Percentiles rank a stretch among this genome's conserved stretches.
These are phyloP conservation scores for Zapus hudsonius DNA, from an alignment of 2,113 vertebrate genomes.

Conservation along the genomic window DNA sequence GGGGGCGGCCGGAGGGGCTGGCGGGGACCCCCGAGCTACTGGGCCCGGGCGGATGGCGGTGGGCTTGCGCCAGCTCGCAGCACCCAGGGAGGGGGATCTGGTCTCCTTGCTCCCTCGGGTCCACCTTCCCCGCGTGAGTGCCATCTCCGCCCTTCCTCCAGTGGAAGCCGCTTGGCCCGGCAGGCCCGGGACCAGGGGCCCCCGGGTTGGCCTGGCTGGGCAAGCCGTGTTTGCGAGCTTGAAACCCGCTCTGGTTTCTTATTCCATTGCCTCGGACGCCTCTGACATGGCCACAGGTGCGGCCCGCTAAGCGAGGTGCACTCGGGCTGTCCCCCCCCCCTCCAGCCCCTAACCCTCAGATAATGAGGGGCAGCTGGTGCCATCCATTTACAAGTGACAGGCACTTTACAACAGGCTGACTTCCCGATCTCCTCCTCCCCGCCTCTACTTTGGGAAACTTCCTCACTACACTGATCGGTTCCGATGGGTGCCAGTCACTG, in stretches of 20 bases:
- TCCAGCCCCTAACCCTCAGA: neutral
- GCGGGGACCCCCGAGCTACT: constrained; percentile 32
- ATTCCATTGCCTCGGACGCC: constrained; percentile 25
- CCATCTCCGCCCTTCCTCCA: constrained; percentile 64
- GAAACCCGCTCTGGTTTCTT: no score
- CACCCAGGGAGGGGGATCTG: constrained; percentile 24
- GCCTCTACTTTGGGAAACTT: constrained; percentile 51
- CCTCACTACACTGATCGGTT: neutral
- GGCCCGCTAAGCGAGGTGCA: constrained; percentile 40
- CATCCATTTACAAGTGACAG: constrained; percentile 71
- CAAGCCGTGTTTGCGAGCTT: constrained; percentile 2
- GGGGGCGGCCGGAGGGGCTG: neutral
- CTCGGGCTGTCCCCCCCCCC: neutral
- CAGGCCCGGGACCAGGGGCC: no score
- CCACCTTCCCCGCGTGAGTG: constrained; percentile 59
- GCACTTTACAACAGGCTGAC: constrained; percentile 29
- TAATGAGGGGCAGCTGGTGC: constrained; percentile 72
- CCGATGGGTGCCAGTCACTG: neutral
- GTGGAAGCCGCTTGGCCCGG: constrained; percentile 32
- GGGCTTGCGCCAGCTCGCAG: constrained; percentile 47
- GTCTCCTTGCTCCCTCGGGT: constrained; percentile 30
- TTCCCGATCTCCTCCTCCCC: constrained; percentile 27
- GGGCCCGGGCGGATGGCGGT: constrained; percentile 44
- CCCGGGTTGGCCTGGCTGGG: constrained; percentile 44
- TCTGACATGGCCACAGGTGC: constrained; percentile 74